A percentile compares a stretch with the other conserved stretches of the same genome.
These are phyloP conservation scores for Psilanteris sp. DNA, from an alignment of 1,140 invertebrate species.

Conservation along the genomic window DNA sequence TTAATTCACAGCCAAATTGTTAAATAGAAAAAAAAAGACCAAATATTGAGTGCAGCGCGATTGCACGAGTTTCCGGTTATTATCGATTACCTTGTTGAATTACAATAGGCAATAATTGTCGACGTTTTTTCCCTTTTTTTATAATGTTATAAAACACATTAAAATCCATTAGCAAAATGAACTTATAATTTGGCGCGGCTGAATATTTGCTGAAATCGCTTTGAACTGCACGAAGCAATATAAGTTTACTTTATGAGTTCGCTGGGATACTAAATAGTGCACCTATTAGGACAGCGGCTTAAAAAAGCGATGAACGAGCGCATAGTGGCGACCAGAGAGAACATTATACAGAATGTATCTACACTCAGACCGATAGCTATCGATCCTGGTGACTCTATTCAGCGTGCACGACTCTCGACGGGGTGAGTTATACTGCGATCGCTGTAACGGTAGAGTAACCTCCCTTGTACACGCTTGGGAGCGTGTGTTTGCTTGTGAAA, in stretches of 20 bases:
- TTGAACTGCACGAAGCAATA: constrained; percentile 53
- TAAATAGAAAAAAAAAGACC: no score
- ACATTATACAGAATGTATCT: constrained; percentile 61
- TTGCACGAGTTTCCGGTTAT: no score
- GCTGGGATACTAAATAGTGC: constrained; percentile 55
- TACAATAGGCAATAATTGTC: no score
- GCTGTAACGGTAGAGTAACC: constrained; percentile 72
- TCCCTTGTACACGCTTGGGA: constrained; percentile 71
- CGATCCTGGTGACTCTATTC: constrained; percentile 78
- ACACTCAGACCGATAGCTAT: constrained; percentile 74
- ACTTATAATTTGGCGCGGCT: constrained; percentile 33
- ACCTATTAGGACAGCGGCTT: constrained; percentile 44
- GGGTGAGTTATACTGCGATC: constrained; percentile 74
- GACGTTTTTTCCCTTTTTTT: constrained; percentile 15
- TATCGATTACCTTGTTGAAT: no score
- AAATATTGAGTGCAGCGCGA: no score
- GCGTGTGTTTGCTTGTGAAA: constrained; percentile 75
- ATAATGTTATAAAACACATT: constrained; percentile 37
- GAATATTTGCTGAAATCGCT: constrained; percentile 35
- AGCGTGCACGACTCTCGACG: constrained; percentile 72
- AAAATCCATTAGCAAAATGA: constrained; percentile 44
- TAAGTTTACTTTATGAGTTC: constrained; percentile 55
- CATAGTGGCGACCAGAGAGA: constrained; percentile 24
- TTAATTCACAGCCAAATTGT: no score
- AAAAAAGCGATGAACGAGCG: constrained; percentile 46